Percentiles rank a stretch among this genome's conserved stretches.
Conservation (phyloP, 2,113 vertebrate genomes). For the Mola mola region DNA sequence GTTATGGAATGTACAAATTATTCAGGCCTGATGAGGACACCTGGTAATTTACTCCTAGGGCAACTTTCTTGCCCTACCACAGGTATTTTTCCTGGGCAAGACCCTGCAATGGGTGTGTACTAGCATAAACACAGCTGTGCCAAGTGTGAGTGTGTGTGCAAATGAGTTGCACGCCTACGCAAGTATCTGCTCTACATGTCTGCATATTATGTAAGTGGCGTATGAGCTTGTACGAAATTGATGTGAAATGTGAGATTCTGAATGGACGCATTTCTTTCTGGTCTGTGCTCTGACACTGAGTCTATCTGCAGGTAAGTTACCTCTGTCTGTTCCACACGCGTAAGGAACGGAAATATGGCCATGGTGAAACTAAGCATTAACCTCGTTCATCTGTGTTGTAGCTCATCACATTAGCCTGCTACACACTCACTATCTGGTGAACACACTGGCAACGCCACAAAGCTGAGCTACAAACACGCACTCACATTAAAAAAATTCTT, state of each 20-base stretch:
- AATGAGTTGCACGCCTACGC: neutral
- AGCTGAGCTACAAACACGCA: too few species aligned
- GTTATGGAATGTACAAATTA: conserved; percentile 49
- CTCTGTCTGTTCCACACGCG: too few species aligned
- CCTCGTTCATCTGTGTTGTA: too few species aligned
- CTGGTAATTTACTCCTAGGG: conserved; percentile 66
- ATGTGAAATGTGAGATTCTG: neutral
- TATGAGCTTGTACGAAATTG: neutral
- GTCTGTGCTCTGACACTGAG: too few species aligned
- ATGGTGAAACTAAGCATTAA: too few species aligned
- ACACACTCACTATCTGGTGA: too few species aligned
- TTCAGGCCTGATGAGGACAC: conserved; percentile 48
- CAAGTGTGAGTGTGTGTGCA: conserved; percentile 1
- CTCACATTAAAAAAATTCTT: too few species aligned
- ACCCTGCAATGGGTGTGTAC: conserved; percentile 45
- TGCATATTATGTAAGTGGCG: neutral
- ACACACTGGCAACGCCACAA: too few species aligned
- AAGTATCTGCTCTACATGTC: conserved; percentile 7
- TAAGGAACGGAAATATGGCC: too few species aligned
- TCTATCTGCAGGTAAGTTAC: too few species aligned
- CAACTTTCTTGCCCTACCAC: conserved; percentile 62
- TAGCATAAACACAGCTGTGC: conserved; percentile 42
- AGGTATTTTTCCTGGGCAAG: conserved; percentile 70
- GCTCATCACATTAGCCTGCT: too few species aligned
- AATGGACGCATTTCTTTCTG: neutral